phyloP scores from a whole-genome alignment of 1,140 invertebrate species.

The Drosophila sturtevanti region DNA sequence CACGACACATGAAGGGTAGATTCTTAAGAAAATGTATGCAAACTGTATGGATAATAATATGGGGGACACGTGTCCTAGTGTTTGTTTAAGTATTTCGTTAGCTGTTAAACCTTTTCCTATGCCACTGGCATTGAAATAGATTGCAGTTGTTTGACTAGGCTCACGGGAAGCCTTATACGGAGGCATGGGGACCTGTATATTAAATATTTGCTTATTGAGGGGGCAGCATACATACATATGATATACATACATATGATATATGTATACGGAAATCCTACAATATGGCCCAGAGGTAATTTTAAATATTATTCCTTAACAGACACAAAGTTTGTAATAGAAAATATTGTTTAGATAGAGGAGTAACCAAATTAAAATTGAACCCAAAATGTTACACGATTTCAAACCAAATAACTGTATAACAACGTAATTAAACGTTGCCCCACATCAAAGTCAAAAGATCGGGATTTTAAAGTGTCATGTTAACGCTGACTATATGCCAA shows the following conservation, averaged over 20 bases:
- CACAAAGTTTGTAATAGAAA: neutral
- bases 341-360: neutral
- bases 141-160: constrained; percentile 43
- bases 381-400: neutral
- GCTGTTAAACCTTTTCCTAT: constrained; percentile 38
- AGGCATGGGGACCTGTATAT: neutral
- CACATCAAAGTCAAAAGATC: constrained; percentile 26
- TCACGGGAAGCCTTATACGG: constrained; percentile 24
- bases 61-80: constrained; percentile 32
- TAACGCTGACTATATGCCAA: neutral
- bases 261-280: too few relatives aligned
- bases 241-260: neutral
- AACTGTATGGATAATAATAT: constrained; percentile 13
- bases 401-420: neutral
- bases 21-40: constrained; percentile 26
- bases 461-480: constrained; percentile 29
- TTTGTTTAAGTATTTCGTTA: constrained; percentile 20
- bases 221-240: neutral
- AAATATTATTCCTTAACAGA: neutral
- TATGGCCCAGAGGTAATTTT: neutral
- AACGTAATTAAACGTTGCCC: constrained; percentile 30
- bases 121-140: constrained; percentile 18
- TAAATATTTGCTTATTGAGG: neutral
- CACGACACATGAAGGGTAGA: neutral
- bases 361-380: neutral